Evolutionary conservation across 2,888 invertebrate genomes (phyloP), one percentile per base, ranked within the genome.

Genomic region (Hetaerina titia): DNA sequence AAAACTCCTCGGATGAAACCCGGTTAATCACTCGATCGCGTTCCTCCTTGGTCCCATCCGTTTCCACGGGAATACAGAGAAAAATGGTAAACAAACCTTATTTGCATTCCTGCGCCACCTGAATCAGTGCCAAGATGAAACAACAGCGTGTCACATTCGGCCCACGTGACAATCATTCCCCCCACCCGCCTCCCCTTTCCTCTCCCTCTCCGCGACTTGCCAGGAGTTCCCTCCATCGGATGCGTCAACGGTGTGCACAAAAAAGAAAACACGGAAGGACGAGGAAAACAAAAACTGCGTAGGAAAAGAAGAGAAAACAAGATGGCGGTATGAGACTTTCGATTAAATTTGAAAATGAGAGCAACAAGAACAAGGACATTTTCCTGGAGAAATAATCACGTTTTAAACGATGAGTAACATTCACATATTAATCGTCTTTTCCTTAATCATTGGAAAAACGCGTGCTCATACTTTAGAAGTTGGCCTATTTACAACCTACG

Each of bases 81-180:
- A 81, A 81, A 81, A 81, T 81, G 81, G 81, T 81, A 81, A 81
- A 81, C 81, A 81, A 81, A 81, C 81, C 81, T 81, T 81, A 81
- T 81, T 81, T 81, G 81, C 81, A 81, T 81, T 25, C 81, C 81
- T 31, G 25, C 81, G 11, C 81, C 15, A 31, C 81, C 81, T 81
- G 81, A 81, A 81, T 81, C 81, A 81, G 22, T 31, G 81, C 81
- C 81, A 81, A 81, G 81, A 81, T 81, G 81, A 81, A 81, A 81
- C 81, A 81, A 81, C 81, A 81, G 81, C 81, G 15, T 81, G 81
- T 11, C 81, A 81, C 81, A 31, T 81, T 81, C 81, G 81, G 17
- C 81, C 69, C 81, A 22, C 81, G 81, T 81, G 81, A 81, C 81
- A 81, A 81, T 31, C 81, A 81, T 81, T 81, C 81, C 69, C 22